A percentile compares a stretch with the other conserved stretches of the same genome.
Evolutionary conservation across 2,888 invertebrate genomes (phyloP).

Genomic region (Smittia sp.): DNA sequence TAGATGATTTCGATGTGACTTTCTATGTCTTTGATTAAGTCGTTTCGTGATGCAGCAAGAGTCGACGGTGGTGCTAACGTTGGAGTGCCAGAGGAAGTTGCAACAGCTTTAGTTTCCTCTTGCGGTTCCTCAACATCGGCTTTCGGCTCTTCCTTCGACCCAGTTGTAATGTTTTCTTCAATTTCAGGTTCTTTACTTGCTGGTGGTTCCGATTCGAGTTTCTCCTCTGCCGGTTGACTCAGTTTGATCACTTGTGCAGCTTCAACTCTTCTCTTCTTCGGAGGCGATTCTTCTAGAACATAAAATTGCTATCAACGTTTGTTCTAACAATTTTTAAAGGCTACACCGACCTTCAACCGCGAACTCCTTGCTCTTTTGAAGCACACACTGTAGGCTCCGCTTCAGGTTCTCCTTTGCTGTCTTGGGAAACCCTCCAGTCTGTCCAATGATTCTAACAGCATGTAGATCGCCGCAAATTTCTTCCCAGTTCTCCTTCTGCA

Average conservation of each 20-base stretch:
- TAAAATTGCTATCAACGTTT: neutral
- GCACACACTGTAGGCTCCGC: slow-evolving; percentile 49
- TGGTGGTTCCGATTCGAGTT: neutral
- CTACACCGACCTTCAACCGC: slow-evolving; percentile 42
- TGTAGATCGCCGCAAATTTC: slow-evolving; percentile 54
- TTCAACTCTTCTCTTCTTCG: slow-evolving; percentile 42
- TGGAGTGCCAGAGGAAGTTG: neutral
- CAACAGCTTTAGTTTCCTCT: neutral
- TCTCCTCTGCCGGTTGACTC: neutral
- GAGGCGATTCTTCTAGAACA: slow-evolving; percentile 43
- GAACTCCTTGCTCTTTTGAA: slow-evolving; percentile 42
- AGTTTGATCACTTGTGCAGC: neutral
- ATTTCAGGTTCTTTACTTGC: neutral
- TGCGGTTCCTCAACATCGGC: neutral
- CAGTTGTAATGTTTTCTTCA: neutral
- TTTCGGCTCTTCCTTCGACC: neutral
- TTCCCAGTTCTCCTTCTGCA: slow-evolving; percentile 53
- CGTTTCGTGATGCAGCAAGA: slow-evolving; percentile 9
- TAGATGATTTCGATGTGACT: slow-evolving; percentile 40
- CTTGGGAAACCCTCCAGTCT: slow-evolving; percentile 52
- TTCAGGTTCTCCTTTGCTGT: slow-evolving; percentile 52
- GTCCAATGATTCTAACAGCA: slow-evolving; percentile 53
- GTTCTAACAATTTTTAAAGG: neutral
- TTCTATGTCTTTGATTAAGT: slow-evolving; percentile 36
- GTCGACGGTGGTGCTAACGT: neutral